Evolutionary conservation across 2,888 invertebrate species (phyloP), one percentile per base, ranked within the genome.

Genomic region (Chorisops tibialis): DNA sequence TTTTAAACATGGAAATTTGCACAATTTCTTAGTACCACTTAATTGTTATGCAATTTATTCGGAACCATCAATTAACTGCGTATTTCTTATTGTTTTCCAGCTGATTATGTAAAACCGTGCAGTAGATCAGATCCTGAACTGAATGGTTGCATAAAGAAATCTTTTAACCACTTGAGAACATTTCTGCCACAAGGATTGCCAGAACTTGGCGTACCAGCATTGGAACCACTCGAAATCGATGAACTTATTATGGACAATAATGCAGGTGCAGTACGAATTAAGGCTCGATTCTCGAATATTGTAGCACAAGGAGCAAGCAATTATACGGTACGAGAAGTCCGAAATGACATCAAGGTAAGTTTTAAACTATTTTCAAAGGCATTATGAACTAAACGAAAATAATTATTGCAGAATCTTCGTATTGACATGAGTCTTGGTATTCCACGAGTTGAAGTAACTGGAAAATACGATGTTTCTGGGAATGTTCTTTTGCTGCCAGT

Each of bases 401-500:
- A 12, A 41, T 85, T 1, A 83, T 85, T 70, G 85, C 79, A 79
- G 66, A 84, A 84, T 69, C 81, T 85, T 66, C 81, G 83, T 12
- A 83, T 86, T 37, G 85, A 86, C 70, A 79, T 86, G 77, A 83
- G 83, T 0, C 71, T 87, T 61, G 77, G 79, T 70, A 74, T 59
- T 30, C 89, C 89, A 0, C 83, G 86, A 64, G 86, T 90, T 62
- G 88, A 89, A 73, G 84, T 88, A 62, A 83, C 85, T 3, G 91
- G 91, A 43, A 84, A 82, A 67, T 91, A 91, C 74, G 89, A 90
- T 70, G 88, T 90, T 0, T 83, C 83, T 1, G 90, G 91, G 18
- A 89, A 89, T 70, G 87, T 91, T 35, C 79, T 91, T 16, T 80
- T 90, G 16, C 87, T 91, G 72, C 90, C 90, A 0, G 88, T 91